phyloP scores from a whole-genome alignment of 2,888 invertebrate genomes.

The Lucinisca nassula region DNA sequence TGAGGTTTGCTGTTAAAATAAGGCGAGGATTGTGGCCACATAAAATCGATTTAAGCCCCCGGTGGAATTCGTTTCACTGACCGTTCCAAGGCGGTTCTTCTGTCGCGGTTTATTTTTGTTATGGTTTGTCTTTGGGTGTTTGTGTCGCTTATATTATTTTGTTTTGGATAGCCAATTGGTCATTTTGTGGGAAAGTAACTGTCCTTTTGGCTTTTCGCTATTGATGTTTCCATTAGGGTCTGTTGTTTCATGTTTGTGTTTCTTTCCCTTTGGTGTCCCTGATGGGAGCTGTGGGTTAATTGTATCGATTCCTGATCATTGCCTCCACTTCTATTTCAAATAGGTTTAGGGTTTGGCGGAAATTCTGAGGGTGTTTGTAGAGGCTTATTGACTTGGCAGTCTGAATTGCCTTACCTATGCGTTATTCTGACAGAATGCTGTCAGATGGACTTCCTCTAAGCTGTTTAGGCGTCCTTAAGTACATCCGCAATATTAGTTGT shows the following conservation, averaged over 20 bases:
- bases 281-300: no score
- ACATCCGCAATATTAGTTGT: slow-evolving; percentile 26
- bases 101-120: not conserved
- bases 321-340: no score
- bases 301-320: no score
- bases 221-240: not conserved
- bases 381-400: not conserved
- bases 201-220: no score
- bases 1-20: not conserved
- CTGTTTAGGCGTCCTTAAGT: slow-evolving; percentile 2
- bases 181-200: no score
- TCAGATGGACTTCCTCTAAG: not conserved
- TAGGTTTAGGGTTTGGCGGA: not conserved
- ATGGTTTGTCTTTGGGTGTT: no score
- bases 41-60: no score
- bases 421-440: slow-evolving; percentile 1
- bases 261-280: not conserved
- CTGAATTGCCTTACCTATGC: not conserved
- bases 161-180: not conserved
- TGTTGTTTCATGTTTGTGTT: not conserved
- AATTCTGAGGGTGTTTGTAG: not conserved
- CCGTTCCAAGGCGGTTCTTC: not conserved
- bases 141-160: no score
- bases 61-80: no score
- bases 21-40: no score